Conservation (phyloP, 2,797 vertebrate genomes). For the Neoniphon sammara region DNA sequence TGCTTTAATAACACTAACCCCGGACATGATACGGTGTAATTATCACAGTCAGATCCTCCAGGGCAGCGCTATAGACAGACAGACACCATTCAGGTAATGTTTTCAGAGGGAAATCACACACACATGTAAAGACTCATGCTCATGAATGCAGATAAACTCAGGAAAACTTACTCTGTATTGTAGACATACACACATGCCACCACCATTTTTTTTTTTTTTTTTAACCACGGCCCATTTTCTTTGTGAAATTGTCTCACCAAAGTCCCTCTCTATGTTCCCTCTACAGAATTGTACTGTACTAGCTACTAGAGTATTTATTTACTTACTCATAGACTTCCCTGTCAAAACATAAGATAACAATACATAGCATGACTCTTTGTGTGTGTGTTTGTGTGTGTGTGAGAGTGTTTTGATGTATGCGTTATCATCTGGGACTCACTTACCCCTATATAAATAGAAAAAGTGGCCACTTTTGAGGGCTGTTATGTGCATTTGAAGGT, state of each 20-base stretch:
- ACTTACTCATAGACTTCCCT: conserved; percentile 10
- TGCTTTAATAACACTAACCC: conserved; percentile 59
- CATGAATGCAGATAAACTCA: no score
- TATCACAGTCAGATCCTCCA: conserved; percentile 46
- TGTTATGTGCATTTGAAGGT: conserved; percentile 1
- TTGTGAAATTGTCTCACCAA: conserved; percentile 18
- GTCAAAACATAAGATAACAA: conserved; percentile 13
- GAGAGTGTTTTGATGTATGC: background rate
- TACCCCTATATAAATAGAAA: conserved; percentile 35
- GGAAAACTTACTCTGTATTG: background rate
- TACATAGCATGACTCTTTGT: background rate
- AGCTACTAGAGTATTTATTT: background rate
- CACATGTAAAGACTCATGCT: background rate
- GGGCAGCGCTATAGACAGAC: conserved; percentile 36
- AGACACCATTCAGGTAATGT: conserved; percentile 41
- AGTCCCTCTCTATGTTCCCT: background rate
- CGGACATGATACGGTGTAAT: conserved; percentile 56
- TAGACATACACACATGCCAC: background rate
- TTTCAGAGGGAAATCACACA: conserved; percentile 21
- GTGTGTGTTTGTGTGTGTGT: background rate
- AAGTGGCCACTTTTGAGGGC: conserved; percentile 33
- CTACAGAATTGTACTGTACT: conserved; percentile 7
- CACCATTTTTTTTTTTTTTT: background rate
- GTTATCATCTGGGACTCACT: conserved; percentile 2
- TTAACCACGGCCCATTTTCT: background rate